Percentiles rank a stretch among this genome's conserved stretches.
phyloP scores from a whole-genome alignment of 1,140 invertebrate species.

The Caenorhabditis briggsae region DNA sequence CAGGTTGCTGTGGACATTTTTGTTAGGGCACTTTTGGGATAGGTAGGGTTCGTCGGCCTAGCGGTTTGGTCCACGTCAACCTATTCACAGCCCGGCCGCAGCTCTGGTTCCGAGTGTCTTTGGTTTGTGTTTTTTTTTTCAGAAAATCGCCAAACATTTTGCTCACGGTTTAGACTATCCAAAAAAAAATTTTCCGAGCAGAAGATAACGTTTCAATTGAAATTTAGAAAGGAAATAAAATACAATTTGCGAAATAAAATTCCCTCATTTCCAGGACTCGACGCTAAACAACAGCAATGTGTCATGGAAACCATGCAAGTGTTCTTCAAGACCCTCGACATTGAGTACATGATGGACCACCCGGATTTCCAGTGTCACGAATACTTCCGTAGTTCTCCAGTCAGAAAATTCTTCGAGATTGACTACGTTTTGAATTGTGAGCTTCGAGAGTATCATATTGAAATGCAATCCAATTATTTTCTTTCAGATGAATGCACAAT shows the following conservation, averaged over 20 bases:
- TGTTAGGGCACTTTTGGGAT: too few relatives aligned
- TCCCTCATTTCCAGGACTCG: neutral
- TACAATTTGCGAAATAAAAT: neutral
- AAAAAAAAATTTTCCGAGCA: too few relatives aligned
- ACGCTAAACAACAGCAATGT: neutral
- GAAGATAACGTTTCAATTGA: too few relatives aligned
- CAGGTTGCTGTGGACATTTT: too few relatives aligned
- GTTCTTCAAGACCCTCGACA: neutral
- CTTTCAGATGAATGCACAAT: constrained; percentile 2
- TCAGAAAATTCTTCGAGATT: constrained; percentile 7
- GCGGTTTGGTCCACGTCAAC: too few relatives aligned
- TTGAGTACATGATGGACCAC: neutral
- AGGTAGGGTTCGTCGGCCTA: too few relatives aligned
- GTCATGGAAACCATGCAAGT: constrained; percentile 25
- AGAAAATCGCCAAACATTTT: too few relatives aligned
- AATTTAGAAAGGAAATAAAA: too few relatives aligned
- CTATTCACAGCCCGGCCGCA: too few relatives aligned
- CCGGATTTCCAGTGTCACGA: neutral
- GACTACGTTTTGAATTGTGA: neutral
- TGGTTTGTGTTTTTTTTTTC: too few relatives aligned
- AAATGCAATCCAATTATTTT: neutral
- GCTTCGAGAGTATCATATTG: neutral
- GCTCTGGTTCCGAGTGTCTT: too few relatives aligned
- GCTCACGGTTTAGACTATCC: too few relatives aligned
- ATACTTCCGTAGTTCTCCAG: neutral